Percentiles rank a stretch among this genome's conserved stretches.
Conservation (phyloP, 2,113 vertebrate species). For the Ctenomys sociabilis region DNA sequence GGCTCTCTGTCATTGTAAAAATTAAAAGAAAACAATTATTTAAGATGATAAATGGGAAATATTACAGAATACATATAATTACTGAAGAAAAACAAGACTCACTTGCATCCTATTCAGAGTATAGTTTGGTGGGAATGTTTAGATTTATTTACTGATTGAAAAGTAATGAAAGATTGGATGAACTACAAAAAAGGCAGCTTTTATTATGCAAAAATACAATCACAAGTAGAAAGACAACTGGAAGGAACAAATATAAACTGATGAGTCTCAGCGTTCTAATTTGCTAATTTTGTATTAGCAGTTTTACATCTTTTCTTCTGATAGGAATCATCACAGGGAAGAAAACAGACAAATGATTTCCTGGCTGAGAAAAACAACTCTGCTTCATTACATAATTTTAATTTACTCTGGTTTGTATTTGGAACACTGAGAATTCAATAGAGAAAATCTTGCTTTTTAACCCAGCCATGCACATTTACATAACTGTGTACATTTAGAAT, state of each 20-base stretch:
- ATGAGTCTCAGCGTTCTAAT: constrained; percentile 73
- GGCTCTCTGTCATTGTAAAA: not conserved
- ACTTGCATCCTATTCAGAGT: not conserved
- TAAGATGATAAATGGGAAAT: not conserved
- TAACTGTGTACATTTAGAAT: constrained; percentile 46
- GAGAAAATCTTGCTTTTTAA: constrained; percentile 69
- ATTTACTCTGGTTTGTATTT: constrained; percentile 76
- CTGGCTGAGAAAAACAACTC: constrained; percentile 69
- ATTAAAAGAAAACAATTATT: not conserved
- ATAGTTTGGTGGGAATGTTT: not conserved
- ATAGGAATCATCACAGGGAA: constrained; percentile 71
- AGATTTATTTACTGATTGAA: not conserved
- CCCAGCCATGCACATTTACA: not conserved
- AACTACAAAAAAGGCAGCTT: constrained; percentile 29
- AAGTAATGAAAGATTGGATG: constrained; percentile 9
- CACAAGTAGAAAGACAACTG: constrained; percentile 63
- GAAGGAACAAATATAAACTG: constrained; percentile 55
- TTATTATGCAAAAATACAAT: constrained; percentile 59
- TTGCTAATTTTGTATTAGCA: constrained; percentile 76
- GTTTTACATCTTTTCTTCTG: constrained; percentile 73
- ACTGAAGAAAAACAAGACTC: not conserved
- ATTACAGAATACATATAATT: not conserved
- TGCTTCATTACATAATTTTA: constrained; percentile 78
- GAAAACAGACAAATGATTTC: constrained; percentile 77
- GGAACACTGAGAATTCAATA: constrained; percentile 67